Evolutionary conservation across 1,140 invertebrate species (phyloP).

Genomic region (Procambarus virginalis): DNA sequence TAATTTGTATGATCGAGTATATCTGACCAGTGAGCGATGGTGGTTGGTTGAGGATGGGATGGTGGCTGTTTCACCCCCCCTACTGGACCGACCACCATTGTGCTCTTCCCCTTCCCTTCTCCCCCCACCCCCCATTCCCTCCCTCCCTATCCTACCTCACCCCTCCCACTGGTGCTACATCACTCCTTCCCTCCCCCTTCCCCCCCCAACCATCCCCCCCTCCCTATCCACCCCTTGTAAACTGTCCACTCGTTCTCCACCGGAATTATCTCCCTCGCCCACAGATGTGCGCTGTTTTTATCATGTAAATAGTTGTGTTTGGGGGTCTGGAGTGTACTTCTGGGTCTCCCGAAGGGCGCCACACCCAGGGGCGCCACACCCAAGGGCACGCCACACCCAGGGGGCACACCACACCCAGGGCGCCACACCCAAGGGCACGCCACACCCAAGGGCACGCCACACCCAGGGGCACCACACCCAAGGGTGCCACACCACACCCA

Average conservation of each 20-base stretch:
- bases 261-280: not conserved
- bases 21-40: not conserved
- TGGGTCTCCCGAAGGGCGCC: not conserved
- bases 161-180: not conserved
- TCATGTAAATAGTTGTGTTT: constrained; percentile 43
- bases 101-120: not conserved
- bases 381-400: too few relatives aligned
- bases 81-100: constrained; percentile 3
- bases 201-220: not conserved
- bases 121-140: not conserved
- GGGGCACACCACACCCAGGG: too few relatives aligned
- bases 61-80: constrained; percentile 12
- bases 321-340: not conserved
- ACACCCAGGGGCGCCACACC: not conserved
- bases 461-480: too few relatives aligned
- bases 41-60: not conserved
- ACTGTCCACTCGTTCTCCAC: constrained; percentile 1
- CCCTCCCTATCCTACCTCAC: not conserved
- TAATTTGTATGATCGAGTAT: not conserved
- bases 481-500: too few relatives aligned
- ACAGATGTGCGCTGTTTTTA: constrained; percentile 39
- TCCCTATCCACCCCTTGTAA: constrained; percentile 1
- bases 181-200: not conserved
- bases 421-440: too few relatives aligned
- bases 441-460: too few relatives aligned